These are phyloP conservation scores for Aselliscus stoliczkanus DNA, from an alignment of 2,797 vertebrate species.

Conservation along the genomic window DNA sequence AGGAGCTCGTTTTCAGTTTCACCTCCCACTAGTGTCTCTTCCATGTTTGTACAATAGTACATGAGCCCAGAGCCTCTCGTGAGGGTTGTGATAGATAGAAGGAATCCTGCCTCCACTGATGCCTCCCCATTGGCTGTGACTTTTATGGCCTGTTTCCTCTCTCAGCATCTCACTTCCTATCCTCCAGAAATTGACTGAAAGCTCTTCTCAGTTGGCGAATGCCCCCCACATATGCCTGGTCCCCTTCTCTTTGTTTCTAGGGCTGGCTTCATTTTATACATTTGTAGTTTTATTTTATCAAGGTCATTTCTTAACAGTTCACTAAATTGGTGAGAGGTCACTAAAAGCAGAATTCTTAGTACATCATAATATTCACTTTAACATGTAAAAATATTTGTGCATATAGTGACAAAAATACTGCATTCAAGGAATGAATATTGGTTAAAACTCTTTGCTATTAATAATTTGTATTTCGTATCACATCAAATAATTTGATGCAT, in stretches of 20 bases:
- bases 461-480: neutral
- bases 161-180: neutral
- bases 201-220: neutral
- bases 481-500: neutral
- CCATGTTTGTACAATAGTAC: neutral
- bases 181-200: neutral
- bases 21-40: neutral
- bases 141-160: neutral
- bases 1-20: neutral
- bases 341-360: neutral
- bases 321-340: neutral
- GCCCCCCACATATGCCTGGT: neutral
- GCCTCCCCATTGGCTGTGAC: neutral
- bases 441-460: neutral
- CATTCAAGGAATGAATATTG: neutral
- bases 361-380: neutral
- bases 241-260: neutral
- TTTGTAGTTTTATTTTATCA: neutral
- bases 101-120: neutral
- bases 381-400: neutral
- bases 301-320: neutral
- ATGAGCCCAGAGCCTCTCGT: neutral
- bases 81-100: neutral
- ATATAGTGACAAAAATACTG: neutral
- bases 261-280: neutral